Evolutionary conservation across 2,113 vertebrate species (phyloP).

Genomic region (Hymenochirus boettgeri): DNA sequence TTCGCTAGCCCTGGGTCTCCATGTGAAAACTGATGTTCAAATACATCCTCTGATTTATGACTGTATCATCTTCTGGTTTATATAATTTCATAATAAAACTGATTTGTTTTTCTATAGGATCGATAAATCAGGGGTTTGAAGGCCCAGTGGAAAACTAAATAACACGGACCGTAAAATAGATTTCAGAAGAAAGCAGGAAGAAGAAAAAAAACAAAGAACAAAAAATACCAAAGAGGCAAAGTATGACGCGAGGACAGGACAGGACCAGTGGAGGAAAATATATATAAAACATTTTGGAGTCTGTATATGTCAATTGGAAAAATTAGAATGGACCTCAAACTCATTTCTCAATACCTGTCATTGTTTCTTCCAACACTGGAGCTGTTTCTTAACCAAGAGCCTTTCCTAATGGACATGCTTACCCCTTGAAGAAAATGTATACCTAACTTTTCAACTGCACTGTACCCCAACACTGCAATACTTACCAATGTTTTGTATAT

Average conservation of each 20-base stretch:
- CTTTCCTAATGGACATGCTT: too few relatives aligned
- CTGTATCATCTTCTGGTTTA: conserved; percentile 27
- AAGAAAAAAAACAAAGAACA: conserved; percentile 11
- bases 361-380: too few relatives aligned
- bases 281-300: too few relatives aligned
- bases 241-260: conserved; percentile 7
- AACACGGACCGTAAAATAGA: conserved; percentile 26
- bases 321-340: too few relatives aligned
- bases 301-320: too few relatives aligned
- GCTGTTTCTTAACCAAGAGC: too few relatives aligned
- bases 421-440: too few relatives aligned
- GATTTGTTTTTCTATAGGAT: conserved; percentile 34
- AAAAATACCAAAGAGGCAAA: conserved; percentile 5
- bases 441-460: too few relatives aligned
- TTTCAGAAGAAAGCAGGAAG: conserved; percentile 13
- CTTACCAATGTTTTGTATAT: too few relatives aligned
- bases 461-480: too few relatives aligned
- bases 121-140: conserved; percentile 27
- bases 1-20: conserved; percentile 18
- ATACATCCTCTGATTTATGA: conserved; percentile 28
- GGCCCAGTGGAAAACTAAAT: conserved; percentile 21
- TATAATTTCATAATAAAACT: conserved; percentile 36
- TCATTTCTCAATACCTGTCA: too few relatives aligned
- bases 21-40: conserved; percentile 15
- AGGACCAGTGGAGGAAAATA: conserved; percentile 6